phyloP scores from a whole-genome alignment of 2,888 invertebrate genomes.

The Onchidella celtica region DNA sequence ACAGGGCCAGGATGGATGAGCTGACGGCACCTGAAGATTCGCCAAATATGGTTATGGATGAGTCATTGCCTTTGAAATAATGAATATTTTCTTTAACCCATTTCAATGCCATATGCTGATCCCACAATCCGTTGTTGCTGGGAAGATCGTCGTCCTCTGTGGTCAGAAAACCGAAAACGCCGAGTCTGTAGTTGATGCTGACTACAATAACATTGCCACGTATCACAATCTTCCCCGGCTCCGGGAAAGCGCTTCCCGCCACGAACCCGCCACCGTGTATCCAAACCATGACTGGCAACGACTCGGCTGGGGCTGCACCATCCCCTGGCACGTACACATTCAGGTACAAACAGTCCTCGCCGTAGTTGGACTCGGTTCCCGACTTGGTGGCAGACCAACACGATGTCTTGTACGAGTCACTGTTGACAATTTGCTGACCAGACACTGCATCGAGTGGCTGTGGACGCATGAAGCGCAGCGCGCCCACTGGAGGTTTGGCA shows the following conservation, averaged over 20 bases:
- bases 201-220: constrained; percentile 32
- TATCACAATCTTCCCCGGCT: constrained; percentile 34
- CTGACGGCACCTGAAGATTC: constrained; percentile 50
- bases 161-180: too few relatives aligned
- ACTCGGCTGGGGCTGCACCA: too few relatives aligned
- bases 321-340: constrained; percentile 32
- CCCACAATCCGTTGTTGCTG: constrained; percentile 51
- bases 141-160: constrained; percentile 36
- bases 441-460: constrained; percentile 9
- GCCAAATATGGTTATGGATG: constrained; percentile 48
- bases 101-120: constrained; percentile 46
- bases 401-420: constrained; percentile 6
- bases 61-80: constrained; percentile 45
- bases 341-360: constrained; percentile 47
- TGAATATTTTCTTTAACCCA: constrained; percentile 50
- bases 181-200: constrained; percentile 33
- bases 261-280: constrained; percentile 48
- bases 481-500: constrained; percentile 49
- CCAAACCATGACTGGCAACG: too few relatives aligned
- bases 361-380: constrained; percentile 20
- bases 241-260: constrained; percentile 44
- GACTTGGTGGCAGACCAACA: constrained; percentile 35
- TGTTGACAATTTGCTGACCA: neutral
- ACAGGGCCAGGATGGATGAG: constrained; percentile 29
- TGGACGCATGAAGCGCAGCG: constrained; percentile 44